Evolutionary conservation across 1,140 invertebrate genomes (phyloP).

Genomic region (Nasonia vitripennis): DNA sequence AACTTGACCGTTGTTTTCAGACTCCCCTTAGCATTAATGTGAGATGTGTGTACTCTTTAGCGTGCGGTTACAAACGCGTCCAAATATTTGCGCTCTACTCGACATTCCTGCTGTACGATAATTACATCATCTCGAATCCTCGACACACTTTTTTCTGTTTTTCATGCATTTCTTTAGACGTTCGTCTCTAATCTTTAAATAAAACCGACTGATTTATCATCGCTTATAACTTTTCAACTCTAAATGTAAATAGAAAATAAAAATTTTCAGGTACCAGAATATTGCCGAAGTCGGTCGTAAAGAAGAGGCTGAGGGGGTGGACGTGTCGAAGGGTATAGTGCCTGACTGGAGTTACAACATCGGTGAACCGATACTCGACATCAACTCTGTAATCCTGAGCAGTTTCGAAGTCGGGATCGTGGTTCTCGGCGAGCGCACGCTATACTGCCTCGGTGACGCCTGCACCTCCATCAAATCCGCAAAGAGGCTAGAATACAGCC

Average conservation of each 20-base stretch:
- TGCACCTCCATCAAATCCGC: constrained; percentile 83
- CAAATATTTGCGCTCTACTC: constrained; percentile 44
- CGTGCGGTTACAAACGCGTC: neutral
- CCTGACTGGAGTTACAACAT: constrained; percentile 87
- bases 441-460: constrained; percentile 86
- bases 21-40: constrained; percentile 10
- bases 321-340: constrained; percentile 75
- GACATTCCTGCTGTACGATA: neutral
- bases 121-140: constrained; percentile 15
- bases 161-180: neutral
- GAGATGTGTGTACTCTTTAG: neutral
- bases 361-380: constrained; percentile 83
- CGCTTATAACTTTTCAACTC: no score
- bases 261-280: constrained; percentile 78
- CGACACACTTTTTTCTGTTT: neutral
- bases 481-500: constrained; percentile 88
- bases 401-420: constrained; percentile 78
- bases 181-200: neutral
- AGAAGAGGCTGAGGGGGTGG: constrained; percentile 67
- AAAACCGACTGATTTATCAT: no score
- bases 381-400: constrained; percentile 77
- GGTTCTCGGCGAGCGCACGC: constrained; percentile 83
- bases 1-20: constrained; percentile 5
- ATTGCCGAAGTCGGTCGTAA: constrained; percentile 77
- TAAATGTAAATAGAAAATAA: neutral